Conservation (phyloP, 1,140 invertebrate genomes). For the Mya arenaria region DNA sequence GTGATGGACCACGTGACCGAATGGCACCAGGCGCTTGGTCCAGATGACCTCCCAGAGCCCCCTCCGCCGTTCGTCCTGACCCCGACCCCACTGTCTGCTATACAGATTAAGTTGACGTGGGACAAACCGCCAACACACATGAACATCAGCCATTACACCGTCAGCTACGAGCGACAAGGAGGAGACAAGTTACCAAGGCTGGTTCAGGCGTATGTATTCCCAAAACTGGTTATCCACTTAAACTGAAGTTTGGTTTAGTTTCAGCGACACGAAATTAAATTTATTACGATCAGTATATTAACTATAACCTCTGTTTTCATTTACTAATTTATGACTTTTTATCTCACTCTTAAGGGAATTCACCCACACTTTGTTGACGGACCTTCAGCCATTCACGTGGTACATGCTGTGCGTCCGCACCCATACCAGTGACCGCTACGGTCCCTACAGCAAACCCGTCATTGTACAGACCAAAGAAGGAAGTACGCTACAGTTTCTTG, state of each 20-base stretch:
- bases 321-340: too few relatives aligned
- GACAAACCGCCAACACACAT: slow-evolving; percentile 18
- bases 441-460: slow-evolving; percentile 48
- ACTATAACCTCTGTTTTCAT: too few relatives aligned
- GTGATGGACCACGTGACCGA: slow-evolving; percentile 23
- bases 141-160: slow-evolving; percentile 17
- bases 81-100: neutral
- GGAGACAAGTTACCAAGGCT: too few relatives aligned
- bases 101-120: slow-evolving; percentile 19
- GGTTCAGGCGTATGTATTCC: too few relatives aligned
- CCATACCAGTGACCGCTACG: slow-evolving; percentile 4
- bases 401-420: slow-evolving; percentile 56
- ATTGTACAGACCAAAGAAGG: slow-evolving; percentile 58
- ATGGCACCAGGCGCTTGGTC: slow-evolving; percentile 11
- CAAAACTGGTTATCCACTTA: too few relatives aligned
- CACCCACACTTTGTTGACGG: slow-evolving; percentile 5
- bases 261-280: too few relatives aligned
- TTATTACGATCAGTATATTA: too few relatives aligned
- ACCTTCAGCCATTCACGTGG: slow-evolving; percentile 54
- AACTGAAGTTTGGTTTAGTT: too few relatives aligned
- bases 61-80: slow-evolving; percentile 20
- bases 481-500: too few relatives aligned
- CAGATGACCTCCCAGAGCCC: slow-evolving; percentile 10
- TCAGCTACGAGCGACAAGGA: neutral
- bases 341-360: too few relatives aligned